These are phyloP conservation scores for Patella caerulea DNA, from an alignment of 2,888 invertebrate genomes.

Conservation along the genomic window DNA sequence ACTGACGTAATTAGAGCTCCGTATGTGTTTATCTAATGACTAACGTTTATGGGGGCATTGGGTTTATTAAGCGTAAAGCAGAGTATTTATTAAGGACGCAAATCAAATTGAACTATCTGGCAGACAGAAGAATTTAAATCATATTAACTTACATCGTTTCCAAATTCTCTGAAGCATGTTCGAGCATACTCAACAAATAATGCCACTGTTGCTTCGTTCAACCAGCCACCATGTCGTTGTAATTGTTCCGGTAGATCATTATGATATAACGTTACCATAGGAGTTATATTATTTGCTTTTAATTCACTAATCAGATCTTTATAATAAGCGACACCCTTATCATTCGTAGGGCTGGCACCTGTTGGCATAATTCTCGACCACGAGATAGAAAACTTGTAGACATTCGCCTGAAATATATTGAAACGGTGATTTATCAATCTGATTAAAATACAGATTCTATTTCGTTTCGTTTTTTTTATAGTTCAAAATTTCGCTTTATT, in stretches of 20 bases:
- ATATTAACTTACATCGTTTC: constrained; percentile 60
- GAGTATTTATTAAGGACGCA: too few relatives aligned
- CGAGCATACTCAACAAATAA: constrained; percentile 68
- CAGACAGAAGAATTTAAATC: too few relatives aligned
- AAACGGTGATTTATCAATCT: too few relatives aligned
- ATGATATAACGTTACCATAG: constrained; percentile 75
- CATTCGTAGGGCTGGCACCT: constrained; percentile 74
- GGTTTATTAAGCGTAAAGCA: too few relatives aligned
- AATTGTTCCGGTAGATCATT: constrained; percentile 70
- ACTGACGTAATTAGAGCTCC: too few relatives aligned
- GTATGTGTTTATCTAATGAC: too few relatives aligned
- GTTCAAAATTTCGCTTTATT: too few relatives aligned
- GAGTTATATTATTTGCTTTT: constrained; percentile 75
- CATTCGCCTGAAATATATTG: constrained; percentile 28
- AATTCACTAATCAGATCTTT: constrained; percentile 82
- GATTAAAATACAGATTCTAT: too few relatives aligned
- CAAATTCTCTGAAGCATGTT: constrained; percentile 67
- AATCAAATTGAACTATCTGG: too few relatives aligned
- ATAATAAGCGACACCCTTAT: constrained; percentile 82
- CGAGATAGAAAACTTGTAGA: constrained; percentile 73
- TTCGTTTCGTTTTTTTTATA: too few relatives aligned
- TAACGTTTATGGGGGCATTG: too few relatives aligned
- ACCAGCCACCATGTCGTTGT: constrained; percentile 69
- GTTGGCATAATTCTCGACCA: constrained; percentile 82
- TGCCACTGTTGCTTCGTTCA: constrained; percentile 57